Conservation (phyloP, 1,140 invertebrate genomes). For the Magallana angulata region DNA sequence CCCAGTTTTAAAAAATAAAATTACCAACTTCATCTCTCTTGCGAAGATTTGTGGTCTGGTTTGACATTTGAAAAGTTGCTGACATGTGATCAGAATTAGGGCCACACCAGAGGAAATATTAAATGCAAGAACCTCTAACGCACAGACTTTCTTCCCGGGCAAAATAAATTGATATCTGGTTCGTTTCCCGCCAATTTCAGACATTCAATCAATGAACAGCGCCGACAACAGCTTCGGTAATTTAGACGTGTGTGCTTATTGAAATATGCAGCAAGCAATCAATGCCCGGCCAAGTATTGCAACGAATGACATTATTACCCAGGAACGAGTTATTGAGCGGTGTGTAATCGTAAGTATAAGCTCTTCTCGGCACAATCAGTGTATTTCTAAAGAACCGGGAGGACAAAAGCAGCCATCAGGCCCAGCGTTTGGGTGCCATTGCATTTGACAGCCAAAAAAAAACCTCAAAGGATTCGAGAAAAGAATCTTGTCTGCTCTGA, state of each 20-base stretch:
- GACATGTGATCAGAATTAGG: slow-evolving; percentile 5
- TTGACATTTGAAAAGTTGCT: neutral
- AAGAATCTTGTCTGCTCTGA: no score
- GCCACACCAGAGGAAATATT: slow-evolving; percentile 21
- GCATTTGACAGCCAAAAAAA: neutral
- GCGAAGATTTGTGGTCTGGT: neutral
- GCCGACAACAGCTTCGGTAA: slow-evolving; percentile 25
- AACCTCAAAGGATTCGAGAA: no score
- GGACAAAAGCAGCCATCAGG: neutral
- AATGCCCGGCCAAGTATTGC: slow-evolving; percentile 25
- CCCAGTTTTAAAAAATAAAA: neutral
- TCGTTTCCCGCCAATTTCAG: slow-evolving; percentile 36
- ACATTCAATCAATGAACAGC: slow-evolving; percentile 36
- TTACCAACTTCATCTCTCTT: neutral
- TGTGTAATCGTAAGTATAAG: slow-evolving; percentile 14
- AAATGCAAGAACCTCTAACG: slow-evolving; percentile 7
- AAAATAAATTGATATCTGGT: slow-evolving; percentile 38
- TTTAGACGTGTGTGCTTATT: slow-evolving; percentile 33
- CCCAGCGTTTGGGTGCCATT: neutral
- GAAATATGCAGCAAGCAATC: slow-evolving; percentile 32
- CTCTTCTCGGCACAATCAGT: slow-evolving; percentile 26
- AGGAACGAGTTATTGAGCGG: slow-evolving; percentile 32
- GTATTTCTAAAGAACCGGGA: slow-evolving; percentile 21
- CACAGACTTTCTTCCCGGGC: slow-evolving; percentile 3
- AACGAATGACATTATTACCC: slow-evolving; percentile 26